Base-by-base conservation (phyloP, 2,888 invertebrate species). In the Adelognathus sp. region DNA sequence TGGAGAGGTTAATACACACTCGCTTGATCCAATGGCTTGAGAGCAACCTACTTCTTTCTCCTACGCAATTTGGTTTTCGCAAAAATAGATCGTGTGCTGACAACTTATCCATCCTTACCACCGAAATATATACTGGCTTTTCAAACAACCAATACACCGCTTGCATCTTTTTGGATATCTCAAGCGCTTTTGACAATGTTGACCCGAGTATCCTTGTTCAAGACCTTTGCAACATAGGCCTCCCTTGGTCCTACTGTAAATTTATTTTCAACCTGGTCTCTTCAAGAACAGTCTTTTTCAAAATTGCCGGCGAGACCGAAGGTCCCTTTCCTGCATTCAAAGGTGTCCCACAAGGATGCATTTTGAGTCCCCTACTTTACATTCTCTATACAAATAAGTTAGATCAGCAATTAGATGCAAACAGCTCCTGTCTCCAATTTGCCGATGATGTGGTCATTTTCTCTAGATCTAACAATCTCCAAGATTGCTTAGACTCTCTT, bases 1-100 rank as follows among this genome's bases (percentile, higher is more conserved):
- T 79, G 31, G 75, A 79, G 36, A 58, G 79, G 36, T 29, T 79
- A n/a, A 7, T 79, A 1, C 70, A 71, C 6, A 18, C 63, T 9
- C 44, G 75, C 1, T 21, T 79, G n/a, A 27, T 36, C 9, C 71
- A 69, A 46, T 75, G 75, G 52, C 29, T 77, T 1, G 77, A 77
- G 14, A 33, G 39, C 24, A 54, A 72, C 33, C 31, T 39, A 1
- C 44, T 39, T 3, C 18, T 77, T 5, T 21, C 67, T 2, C 16
- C 16, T 1, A 27, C 39, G 0, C 72, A 77, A 21, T 67, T 21
- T 14, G 72, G 72, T 1, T 77, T 72, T 7, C 66, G 72, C 9
- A 46, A 60, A 36, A 21, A 21, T 3, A 58, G 67, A 11, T 77
- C 66, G 27, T 77, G 67, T 9, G 0, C 31, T 1, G 67, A 77